Evolutionary conservation across 2,113 vertebrate genomes (phyloP).

Genomic region (Neogobius melanostomus): DNA sequence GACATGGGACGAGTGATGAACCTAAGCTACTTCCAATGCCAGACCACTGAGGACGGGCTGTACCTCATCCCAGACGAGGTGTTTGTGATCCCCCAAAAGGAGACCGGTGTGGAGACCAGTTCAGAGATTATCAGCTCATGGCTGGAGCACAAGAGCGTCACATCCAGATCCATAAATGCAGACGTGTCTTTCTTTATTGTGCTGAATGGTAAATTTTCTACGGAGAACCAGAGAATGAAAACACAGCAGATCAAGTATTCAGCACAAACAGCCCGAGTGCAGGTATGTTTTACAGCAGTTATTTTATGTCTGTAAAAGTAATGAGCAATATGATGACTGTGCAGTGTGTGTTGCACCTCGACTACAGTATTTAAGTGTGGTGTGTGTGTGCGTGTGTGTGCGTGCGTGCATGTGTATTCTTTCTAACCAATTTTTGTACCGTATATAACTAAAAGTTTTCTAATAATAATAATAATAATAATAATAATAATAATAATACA

Average conservation of each 20-base stretch:
- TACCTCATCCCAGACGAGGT: constrained; percentile 88
- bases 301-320: no score
- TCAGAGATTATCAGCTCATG: constrained; percentile 87
- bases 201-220: constrained; percentile 86
- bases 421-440: no score
- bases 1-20: constrained; percentile 88
- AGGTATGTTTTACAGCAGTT: constrained; percentile 54
- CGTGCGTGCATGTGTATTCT: no score
- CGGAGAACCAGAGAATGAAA: constrained; percentile 81
- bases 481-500: no score
- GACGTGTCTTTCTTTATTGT: constrained; percentile 76
- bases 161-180: constrained; percentile 79
- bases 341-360: no score
- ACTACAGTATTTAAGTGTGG: no score
- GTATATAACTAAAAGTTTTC: no score
- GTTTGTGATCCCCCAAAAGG: constrained; percentile 84
- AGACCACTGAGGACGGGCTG: constrained; percentile 85
- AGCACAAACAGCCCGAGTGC: constrained; percentile 80
- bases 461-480: no score
- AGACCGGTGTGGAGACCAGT: constrained; percentile 84
- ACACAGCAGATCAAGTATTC: constrained; percentile 83
- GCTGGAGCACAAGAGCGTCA: constrained; percentile 82
- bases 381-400: no score
- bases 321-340: no score
- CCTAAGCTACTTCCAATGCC: constrained; percentile 82